A percentile compares a stretch with the other conserved stretches of the same genome.
These are phyloP conservation scores for Meloidogyne chitwoodi DNA, from an alignment of 1,140 invertebrate species.

Conservation along the genomic window DNA sequence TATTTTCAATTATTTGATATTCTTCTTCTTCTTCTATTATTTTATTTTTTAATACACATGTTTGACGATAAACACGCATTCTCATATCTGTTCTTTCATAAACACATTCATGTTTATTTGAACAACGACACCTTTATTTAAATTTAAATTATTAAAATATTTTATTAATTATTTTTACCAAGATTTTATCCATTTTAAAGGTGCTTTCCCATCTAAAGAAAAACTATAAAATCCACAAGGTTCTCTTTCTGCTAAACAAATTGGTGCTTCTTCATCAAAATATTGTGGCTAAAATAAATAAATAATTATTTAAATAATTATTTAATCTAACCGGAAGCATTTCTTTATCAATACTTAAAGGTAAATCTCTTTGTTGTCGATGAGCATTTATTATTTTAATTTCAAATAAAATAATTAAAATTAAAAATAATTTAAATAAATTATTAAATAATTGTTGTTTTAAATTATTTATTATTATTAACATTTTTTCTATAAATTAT, in stretches of 20 bases:
- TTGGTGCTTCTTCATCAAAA: conserved; percentile 39
- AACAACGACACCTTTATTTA: conserved; percentile 34
- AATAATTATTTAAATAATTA: background rate
- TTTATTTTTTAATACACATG: conserved; percentile 26
- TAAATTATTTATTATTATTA: too few species aligned
- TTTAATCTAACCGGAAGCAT: background rate
- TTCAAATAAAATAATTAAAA: conserved; percentile 13
- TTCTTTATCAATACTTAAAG: background rate
- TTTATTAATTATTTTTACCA: conserved; percentile 37
- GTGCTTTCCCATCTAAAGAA: conserved; percentile 30
- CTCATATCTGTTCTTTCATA: conserved; percentile 48
- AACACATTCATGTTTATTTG: conserved; percentile 29
- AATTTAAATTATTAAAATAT: conserved; percentile 4
- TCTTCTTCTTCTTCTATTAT: background rate
- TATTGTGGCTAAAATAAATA: conserved; percentile 23
- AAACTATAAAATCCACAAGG: conserved; percentile 48
- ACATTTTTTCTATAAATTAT: too few species aligned
- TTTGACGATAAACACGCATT: conserved; percentile 45
- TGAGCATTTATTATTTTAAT: conserved; percentile 3
- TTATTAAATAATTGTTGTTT: conserved; percentile 23
- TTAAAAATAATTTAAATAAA: conserved; percentile 28
- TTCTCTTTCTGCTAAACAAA: conserved; percentile 31
- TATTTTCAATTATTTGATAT: background rate
- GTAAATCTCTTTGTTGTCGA: conserved; percentile 8
- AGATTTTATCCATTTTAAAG: conserved; percentile 48